These are phyloP conservation scores for Ichneumon xanthorius DNA, from an alignment of 2,888 invertebrate species.

Conservation along the genomic window DNA sequence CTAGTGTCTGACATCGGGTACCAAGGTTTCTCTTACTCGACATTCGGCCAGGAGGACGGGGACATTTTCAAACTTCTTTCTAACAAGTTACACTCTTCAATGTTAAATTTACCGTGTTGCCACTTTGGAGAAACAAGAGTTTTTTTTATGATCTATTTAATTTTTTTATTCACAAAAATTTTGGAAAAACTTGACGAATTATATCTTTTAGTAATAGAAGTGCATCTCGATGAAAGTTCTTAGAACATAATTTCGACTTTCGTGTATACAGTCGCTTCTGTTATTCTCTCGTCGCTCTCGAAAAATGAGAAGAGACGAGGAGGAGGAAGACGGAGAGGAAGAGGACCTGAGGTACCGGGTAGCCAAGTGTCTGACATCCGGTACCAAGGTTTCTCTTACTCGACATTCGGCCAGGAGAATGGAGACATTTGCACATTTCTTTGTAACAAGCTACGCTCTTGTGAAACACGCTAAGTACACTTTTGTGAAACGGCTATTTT, in stretches of 20 bases:
- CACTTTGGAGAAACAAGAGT: not conserved
- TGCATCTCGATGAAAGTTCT: no score
- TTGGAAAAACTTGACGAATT: no score
- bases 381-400: conserved; percentile 15
- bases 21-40: conserved; percentile 15
- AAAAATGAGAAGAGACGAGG: not conserved
- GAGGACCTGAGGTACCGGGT: conserved; percentile 59
- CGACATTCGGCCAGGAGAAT: conserved; percentile 22
- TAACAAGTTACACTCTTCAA: not conserved
- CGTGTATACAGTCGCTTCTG: not conserved
- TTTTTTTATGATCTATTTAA: not conserved
- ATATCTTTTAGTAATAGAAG: no score
- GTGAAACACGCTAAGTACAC: no score
- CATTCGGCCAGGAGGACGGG: conserved; percentile 20
- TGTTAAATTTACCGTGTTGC: no score
- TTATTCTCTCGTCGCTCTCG: conserved; percentile 46
- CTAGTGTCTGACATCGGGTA: conserved; percentile 13
- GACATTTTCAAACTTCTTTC: not conserved
- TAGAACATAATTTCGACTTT: no score
- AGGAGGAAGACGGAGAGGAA: not conserved
- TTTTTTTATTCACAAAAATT: no score
- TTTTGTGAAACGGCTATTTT: not conserved
- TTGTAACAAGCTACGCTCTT: not conserved
- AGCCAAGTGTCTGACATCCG: conserved; percentile 15
- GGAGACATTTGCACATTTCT: not conserved